Evolutionary conservation across 2,888 invertebrate species (phyloP).

Genomic region (Parnassius smintheus): DNA sequence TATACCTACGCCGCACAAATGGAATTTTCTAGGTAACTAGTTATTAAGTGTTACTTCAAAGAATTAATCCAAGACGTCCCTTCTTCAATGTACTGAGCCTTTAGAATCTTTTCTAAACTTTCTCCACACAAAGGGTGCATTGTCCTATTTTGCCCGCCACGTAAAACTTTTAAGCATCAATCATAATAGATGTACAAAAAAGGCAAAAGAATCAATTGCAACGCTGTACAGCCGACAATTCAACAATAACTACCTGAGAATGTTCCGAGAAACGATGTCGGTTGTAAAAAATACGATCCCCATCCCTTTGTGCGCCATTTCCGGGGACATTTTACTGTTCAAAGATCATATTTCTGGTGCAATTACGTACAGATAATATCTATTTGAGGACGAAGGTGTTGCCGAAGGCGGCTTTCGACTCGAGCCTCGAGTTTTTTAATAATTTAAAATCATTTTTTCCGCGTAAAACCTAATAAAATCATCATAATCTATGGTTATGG

Average conservation of each 20-base stretch:
- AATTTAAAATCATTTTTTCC: too few relatives aligned
- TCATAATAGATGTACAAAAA: constrained; percentile 23
- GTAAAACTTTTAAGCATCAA: constrained; percentile 22
- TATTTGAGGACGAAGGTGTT: constrained; percentile 9
- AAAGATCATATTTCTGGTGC: constrained; percentile 16
- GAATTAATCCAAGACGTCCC: not conserved
- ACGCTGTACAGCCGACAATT: not conserved
- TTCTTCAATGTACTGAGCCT: constrained; percentile 1
- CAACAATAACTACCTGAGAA: constrained; percentile 22
- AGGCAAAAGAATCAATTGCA: constrained; percentile 16
- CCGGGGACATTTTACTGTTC: constrained; percentile 19
- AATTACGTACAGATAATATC: constrained; percentile 25
- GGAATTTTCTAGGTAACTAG: not conserved
- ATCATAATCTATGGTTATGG: too few relatives aligned
- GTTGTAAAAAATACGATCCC: constrained; percentile 8
- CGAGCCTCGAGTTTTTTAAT: too few relatives aligned
- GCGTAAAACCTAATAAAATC: too few relatives aligned
- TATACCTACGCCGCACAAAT: too few relatives aligned
- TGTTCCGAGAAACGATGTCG: constrained; percentile 16
- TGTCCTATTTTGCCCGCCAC: constrained; percentile 5
- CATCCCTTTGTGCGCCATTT: constrained; percentile 20
- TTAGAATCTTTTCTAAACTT: constrained; percentile 16
- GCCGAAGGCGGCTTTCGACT: not conserved
- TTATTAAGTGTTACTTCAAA: constrained; percentile 1
- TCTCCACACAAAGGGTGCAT: constrained; percentile 16